Percentiles rank a stretch among this genome's conserved stretches.
Evolutionary conservation across 2,888 invertebrate genomes (phyloP).

Genomic region (Monopis laevigella): DNA sequence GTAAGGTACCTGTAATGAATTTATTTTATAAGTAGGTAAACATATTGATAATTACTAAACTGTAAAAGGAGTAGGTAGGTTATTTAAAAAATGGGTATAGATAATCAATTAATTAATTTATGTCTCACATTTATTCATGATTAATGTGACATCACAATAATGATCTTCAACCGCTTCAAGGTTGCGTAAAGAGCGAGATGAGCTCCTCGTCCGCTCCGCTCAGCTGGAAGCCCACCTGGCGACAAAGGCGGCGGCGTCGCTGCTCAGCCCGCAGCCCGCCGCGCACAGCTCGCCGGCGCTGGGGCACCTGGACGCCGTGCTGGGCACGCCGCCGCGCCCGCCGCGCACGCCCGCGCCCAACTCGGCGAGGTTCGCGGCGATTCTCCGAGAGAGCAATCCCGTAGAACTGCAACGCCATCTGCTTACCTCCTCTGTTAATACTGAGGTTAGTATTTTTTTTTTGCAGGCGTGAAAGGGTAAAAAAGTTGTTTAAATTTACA

Average conservation of each 20-base stretch:
- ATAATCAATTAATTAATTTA: too few relatives aligned
- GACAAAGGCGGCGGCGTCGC: slow-evolving; percentile 62
- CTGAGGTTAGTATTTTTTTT: slow-evolving; percentile 76
- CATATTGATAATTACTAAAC: too few relatives aligned
- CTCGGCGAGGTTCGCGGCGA: slow-evolving; percentile 82
- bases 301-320: slow-evolving; percentile 74
- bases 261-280: slow-evolving; percentile 19
- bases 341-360: slow-evolving; percentile 74
- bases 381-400: slow-evolving; percentile 83
- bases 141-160: too few relatives aligned
- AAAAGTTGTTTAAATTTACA: too few relatives aligned
- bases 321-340: slow-evolving; percentile 71
- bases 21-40: too few relatives aligned
- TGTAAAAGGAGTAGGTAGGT: too few relatives aligned
- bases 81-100: too few relatives aligned
- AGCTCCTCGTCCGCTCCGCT: slow-evolving; percentile 77
- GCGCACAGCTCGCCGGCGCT: slow-evolving; percentile 38
- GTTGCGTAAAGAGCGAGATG: slow-evolving; percentile 79
- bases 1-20: too few relatives aligned
- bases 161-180: too few relatives aligned
- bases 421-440: slow-evolving; percentile 82
- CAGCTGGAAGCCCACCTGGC: slow-evolving; percentile 80
- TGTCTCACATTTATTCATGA: too few relatives aligned
- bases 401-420: slow-evolving; percentile 86
- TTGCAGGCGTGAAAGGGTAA: too few relatives aligned